Conservation (phyloP, 2,113 vertebrate species). For the Odontesthes bonariensis region DNA sequence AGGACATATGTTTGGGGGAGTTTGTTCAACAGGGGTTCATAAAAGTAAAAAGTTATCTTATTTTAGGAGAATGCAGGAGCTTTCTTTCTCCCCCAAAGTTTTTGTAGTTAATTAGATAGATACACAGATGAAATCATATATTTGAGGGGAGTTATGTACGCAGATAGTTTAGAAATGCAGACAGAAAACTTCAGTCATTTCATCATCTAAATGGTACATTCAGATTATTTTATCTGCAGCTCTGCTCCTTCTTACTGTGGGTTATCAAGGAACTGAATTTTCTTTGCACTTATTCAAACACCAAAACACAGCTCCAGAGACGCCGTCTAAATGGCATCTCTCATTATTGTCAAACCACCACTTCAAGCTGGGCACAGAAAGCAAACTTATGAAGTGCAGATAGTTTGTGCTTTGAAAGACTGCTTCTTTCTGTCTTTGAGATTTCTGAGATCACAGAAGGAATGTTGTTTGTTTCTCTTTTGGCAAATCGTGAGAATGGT, state of each 20-base stretch:
- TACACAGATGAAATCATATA: background rate
- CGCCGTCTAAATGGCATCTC: constrained; percentile 50
- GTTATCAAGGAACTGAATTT: constrained; percentile 23
- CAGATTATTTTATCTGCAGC: background rate
- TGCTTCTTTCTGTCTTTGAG: too few relatives aligned
- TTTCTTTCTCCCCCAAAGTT: background rate
- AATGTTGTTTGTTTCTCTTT: constrained; percentile 23
- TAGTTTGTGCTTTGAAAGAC: constrained; percentile 33
- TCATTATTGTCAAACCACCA: constrained; percentile 36
- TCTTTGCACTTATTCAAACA: constrained; percentile 46
- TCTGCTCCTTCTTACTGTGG: background rate
- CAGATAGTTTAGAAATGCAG: background rate
- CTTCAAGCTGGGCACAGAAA: constrained; percentile 30
- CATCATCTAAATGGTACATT: background rate
- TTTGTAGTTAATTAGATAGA: background rate
- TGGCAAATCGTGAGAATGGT: too few relatives aligned
- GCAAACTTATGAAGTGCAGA: constrained; percentile 25
- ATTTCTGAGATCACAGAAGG: constrained; percentile 12
- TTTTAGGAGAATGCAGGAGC: background rate
- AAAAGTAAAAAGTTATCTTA: constrained; percentile 3
- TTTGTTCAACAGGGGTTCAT: constrained; percentile 22
- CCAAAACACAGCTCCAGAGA: constrained; percentile 22
- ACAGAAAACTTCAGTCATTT: background rate
- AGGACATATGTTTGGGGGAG: constrained; percentile 7
- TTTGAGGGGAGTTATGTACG: background rate